phyloP scores from a whole-genome alignment of 2,797 vertebrate genomes.

The Xerus rutilus region DNA sequence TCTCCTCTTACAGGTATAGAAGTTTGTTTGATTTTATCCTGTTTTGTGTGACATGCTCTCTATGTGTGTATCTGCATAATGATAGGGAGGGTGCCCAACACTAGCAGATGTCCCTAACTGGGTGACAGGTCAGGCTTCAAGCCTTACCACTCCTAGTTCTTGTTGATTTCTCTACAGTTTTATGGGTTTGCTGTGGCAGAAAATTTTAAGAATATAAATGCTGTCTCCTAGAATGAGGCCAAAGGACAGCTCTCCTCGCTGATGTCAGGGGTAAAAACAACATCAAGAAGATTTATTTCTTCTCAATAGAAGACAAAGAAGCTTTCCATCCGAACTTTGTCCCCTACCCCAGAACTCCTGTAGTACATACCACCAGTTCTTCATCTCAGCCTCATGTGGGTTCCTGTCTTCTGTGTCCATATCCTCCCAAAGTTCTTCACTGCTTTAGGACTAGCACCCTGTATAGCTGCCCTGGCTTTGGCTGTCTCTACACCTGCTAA shows the following conservation, averaged over 20 bases:
- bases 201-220: neutral
- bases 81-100: accelerated
- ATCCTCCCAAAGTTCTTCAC: neutral
- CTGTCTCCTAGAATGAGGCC: neutral
- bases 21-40: neutral
- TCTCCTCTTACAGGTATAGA: neutral
- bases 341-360: neutral
- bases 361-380: neutral
- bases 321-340: neutral
- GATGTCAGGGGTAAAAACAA: neutral
- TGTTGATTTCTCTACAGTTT: neutral
- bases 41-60: neutral
- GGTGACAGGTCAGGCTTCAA: too few species aligned
- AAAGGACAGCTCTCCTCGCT: neutral
- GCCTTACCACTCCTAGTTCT: neutral
- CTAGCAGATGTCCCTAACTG: too few species aligned
- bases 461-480: neutral
- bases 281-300: neutral
- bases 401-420: neutral
- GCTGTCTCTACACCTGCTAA: neutral
- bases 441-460: neutral
- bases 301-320: neutral
- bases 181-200: neutral
- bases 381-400: neutral
- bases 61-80: neutral